These are phyloP conservation scores for Corythaeola cristata DNA, from an alignment of 2,113 vertebrate genomes.

Conservation along the genomic window DNA sequence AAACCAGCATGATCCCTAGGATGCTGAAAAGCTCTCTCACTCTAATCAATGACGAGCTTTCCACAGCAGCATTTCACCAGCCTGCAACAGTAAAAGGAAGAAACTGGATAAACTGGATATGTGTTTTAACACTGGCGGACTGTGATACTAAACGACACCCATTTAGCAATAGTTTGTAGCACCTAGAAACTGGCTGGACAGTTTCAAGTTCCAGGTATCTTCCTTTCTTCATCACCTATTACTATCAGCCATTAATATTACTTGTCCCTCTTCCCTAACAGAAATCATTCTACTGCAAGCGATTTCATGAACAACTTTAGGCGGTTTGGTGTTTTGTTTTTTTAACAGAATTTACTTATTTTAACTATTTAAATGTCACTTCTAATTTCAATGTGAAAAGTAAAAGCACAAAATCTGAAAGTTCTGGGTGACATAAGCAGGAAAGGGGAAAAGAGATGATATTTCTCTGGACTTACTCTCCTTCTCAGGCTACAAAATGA, in stretches of 20 bases:
- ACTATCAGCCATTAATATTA: not conserved
- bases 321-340: not conserved
- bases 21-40: not conserved
- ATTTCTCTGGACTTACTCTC: not conserved
- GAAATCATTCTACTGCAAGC: not conserved
- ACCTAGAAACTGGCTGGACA: not conserved
- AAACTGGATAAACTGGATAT: not conserved
- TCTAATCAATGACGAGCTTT: not conserved
- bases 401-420: not conserved
- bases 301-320: not conserved
- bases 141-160: not conserved
- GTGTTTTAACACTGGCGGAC: not conserved
- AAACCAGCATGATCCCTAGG: not conserved
- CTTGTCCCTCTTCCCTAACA: not conserved
- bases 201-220: not conserved
- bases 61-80: not conserved
- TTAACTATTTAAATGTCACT: not conserved
- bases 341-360: not conserved
- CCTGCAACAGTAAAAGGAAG: not conserved
- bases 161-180: not conserved
- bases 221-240: not conserved
- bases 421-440: not conserved
- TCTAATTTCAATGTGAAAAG: not conserved
- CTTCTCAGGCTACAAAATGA: not conserved
- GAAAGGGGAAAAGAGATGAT: not conserved